Base-by-base conservation (phyloP, 1,140 invertebrate species). In the Drosophila parabipectinata region DNA sequence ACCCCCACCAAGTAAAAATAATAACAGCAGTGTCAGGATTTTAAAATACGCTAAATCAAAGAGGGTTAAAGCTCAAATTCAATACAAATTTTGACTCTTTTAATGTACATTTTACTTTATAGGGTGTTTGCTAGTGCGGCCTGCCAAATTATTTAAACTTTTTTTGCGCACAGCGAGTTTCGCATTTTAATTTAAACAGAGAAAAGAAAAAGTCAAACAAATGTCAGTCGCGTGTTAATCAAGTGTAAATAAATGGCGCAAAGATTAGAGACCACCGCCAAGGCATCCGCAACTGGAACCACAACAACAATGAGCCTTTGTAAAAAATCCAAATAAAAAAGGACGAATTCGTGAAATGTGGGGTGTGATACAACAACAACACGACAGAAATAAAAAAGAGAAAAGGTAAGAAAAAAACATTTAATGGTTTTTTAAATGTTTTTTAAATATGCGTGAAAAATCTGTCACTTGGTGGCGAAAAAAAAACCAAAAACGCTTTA, bases 231-330 rank as follows among this genome's bases (percentile, higher is more conserved):
- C 85, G 90, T 91, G 90, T 91, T 91, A 91, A 91, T 91, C 90
- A 91, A 91, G 82, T 91, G 90, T 91, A 90, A 91, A 91, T 91
- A 91, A 91, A 91, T 91, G 90, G 89, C 89, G 90, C 90, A 91
- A 91, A 91, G 90, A 91, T 90, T 91, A 91, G 90, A 91, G 84
- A 81, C 66, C 63, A 52, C 62, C 64, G 67, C 67, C 52, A 57
- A 71, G 66, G 63, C 67, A 71, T 26, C 39, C 45, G 58, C 34
- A 32, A 79, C 47, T 48, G 66, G 55, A 59, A 53, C 51, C 62
- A 37, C 58, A 41, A 66, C 55, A 87, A 61, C 63, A 67, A 67
- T 45, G 63, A 68, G 72, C 63, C 60, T 39, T 48, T 71, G 58
- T 66, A 66, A 57, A 73, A 77, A 60, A 54, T 41, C 32, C 55